phyloP scores from a whole-genome alignment of 2,888 invertebrate genomes.

The Sturmia bella region DNA sequence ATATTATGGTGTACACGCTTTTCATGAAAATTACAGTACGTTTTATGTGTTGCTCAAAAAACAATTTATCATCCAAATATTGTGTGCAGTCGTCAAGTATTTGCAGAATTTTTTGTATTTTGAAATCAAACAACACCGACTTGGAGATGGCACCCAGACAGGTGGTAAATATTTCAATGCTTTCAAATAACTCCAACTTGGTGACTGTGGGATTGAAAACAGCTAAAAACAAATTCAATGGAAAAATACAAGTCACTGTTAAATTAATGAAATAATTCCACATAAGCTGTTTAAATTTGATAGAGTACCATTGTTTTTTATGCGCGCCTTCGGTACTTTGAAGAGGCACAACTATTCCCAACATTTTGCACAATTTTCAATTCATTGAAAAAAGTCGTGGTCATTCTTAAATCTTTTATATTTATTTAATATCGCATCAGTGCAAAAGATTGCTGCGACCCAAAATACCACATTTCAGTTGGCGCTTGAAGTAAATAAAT shows the following conservation, averaged over 20 bases:
- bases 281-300: neutral
- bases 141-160: conserved; percentile 20
- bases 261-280: conserved; percentile 32
- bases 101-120: conserved; percentile 26
- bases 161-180: conserved; percentile 22
- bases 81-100: conserved; percentile 30
- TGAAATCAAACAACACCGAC: conserved; percentile 11
- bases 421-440: too few relatives aligned
- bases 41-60: neutral
- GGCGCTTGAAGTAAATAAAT: too few relatives aligned
- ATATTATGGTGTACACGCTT: neutral
- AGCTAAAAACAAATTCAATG: conserved; percentile 32
- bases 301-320: too few relatives aligned
- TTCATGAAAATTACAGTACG: neutral
- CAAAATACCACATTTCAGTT: too few relatives aligned
- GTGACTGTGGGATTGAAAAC: conserved; percentile 5
- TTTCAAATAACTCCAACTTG: conserved; percentile 21
- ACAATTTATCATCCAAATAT: neutral
- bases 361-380: conserved; percentile 24
- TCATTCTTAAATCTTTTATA: too few relatives aligned
- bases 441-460: too few relatives aligned
- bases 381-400: conserved; percentile 20
- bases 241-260: conserved; percentile 10
- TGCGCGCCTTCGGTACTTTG: neutral
- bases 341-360: conserved; percentile 2